Evolutionary conservation across 2,113 vertebrate species (phyloP).

Genomic region (Cyphomyrus discorhynchus): DNA sequence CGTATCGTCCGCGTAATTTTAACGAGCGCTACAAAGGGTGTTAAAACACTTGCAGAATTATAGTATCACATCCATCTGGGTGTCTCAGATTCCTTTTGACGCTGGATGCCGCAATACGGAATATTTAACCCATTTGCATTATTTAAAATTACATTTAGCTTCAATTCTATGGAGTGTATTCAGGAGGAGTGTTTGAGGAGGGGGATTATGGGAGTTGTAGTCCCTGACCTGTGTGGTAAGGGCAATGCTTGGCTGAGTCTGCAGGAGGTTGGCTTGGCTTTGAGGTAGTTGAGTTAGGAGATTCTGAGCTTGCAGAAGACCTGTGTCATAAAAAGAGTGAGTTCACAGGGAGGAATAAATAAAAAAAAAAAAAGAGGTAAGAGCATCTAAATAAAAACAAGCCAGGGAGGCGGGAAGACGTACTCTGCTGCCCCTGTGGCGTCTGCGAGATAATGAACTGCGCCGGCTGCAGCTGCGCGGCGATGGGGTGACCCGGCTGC

Average conservation of each 20-base stretch:
- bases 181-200: not conserved
- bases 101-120: not conserved
- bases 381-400: not conserved
- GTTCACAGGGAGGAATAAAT: not conserved
- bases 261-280: constrained; percentile 99
- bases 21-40: not conserved
- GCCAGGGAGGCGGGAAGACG: constrained; percentile 29
- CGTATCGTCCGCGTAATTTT: not conserved
- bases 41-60: not conserved
- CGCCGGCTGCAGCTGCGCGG: constrained; percentile 82
- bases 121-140: not conserved
- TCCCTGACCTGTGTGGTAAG: constrained; percentile 84
- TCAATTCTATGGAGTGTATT: not conserved
- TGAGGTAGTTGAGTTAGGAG: constrained; percentile 99
- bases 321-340: constrained; percentile 42
- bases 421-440: constrained; percentile 89
- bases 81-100: not conserved
- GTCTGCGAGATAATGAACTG: constrained; percentile 99
- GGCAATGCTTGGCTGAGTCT: constrained; percentile 94
- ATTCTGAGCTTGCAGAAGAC: constrained; percentile 93
- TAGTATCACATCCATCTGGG: not conserved
- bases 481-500: constrained; percentile 78
- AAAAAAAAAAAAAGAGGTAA: not conserved
- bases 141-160: not conserved
- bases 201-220: not conserved